Evolutionary conservation across 1,140 invertebrate genomes (phyloP).

Genomic region (Asbolus verrucosus): DNA sequence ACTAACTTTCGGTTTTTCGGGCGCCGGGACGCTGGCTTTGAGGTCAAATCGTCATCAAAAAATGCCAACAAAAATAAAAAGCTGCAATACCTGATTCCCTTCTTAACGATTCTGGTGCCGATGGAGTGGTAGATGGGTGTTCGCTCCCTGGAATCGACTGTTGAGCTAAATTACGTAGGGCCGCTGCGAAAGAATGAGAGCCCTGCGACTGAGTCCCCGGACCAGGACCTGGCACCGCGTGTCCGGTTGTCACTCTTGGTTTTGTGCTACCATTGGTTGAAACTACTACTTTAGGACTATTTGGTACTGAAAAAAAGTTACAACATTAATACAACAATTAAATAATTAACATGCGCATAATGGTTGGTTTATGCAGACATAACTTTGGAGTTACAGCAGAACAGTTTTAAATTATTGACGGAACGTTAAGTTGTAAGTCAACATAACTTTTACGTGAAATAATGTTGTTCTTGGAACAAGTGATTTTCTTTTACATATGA

Average conservation of each 20-base stretch:
- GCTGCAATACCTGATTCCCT: conserved; percentile 54
- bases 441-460: too few species aligned
- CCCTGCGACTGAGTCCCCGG: conserved; percentile 51
- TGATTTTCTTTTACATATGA: too few species aligned
- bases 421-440: too few species aligned
- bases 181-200: conserved; percentile 77
- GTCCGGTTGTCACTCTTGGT: conserved; percentile 55
- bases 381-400: too few species aligned
- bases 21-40: conserved; percentile 45
- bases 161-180: conserved; percentile 83
- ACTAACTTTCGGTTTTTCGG: conserved; percentile 57
- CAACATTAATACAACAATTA: conserved; percentile 21
- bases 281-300: conserved; percentile 54
- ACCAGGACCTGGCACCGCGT: conserved; percentile 57
- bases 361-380: background rate
- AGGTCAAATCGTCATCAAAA: conserved; percentile 9
- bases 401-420: too few species aligned
- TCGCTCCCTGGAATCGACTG: conserved; percentile 74
- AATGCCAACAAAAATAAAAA: conserved; percentile 22
- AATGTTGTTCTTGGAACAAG: too few species aligned
- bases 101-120: conserved; percentile 37
- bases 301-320: conserved; percentile 56
- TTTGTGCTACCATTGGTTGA: conserved; percentile 58
- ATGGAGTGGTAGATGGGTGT: conserved; percentile 46
- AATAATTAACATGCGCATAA: too few species aligned